Base-by-base conservation (phyloP, 92 coral and sea anemone species). In the Pocillopora grandis region DNA sequence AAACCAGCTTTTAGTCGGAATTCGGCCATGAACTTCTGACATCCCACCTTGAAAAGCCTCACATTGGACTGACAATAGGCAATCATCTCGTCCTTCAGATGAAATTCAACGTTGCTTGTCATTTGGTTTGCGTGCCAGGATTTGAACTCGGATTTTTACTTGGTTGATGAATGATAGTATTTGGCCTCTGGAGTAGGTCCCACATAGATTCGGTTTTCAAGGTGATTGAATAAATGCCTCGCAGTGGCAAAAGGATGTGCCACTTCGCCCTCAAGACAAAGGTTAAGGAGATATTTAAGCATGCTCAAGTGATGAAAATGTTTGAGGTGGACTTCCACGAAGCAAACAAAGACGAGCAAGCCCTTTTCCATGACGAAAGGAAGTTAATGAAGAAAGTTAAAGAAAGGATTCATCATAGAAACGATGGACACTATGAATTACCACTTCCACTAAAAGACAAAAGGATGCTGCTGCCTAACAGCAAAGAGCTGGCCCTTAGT, bases 361-460 rank as follows among this genome's bases (percentile, higher is more conserved):
- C 89, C 15, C 79, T 57, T 12, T 71, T 85, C 23, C 82, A 13
- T 20, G 71, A 79, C 56, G 85, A 86, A 19, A 57, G 73, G 12
- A 31, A 69, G 71, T 78, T 79, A 67, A 65, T 36, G 19, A 58
- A 73, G 57, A 80, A 60, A 21, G 80, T 70, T 2, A 65, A 64
- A 23, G 76, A 73, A 35, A 77, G 86, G 17, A 87, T 73, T 42
- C 76, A 62, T 49, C 68, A 81, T 12, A 11, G 57, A 10, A 59
- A 87, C 12, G 86, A 81, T 60, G 84, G 61, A 9, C 86, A 87
- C 35, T 78, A 86, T 55, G 86, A 84, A 62, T 19, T 88, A 9
- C 84, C 84, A 14, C 73, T 88, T 55, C 91, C 91, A 11, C 75
- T 80, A 21, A 87, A 62, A 18, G 78, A 82, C n/a, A 73, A 67